Percentiles rank a stretch among this genome's conserved stretches.
Evolutionary conservation across 2,113 vertebrate genomes (phyloP).

Genomic region (Malurus elegans): DNA sequence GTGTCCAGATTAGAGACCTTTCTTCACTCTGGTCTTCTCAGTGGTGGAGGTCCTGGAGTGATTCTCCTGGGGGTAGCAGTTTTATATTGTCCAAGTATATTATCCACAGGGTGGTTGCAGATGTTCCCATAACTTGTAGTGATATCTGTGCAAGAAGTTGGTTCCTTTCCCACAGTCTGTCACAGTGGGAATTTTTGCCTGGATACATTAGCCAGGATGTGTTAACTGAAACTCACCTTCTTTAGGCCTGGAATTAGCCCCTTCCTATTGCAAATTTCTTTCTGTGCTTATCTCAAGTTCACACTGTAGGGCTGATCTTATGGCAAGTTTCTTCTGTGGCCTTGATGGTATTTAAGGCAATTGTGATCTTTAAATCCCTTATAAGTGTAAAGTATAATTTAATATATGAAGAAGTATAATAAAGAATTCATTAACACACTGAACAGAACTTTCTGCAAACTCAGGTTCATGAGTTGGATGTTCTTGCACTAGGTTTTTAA

Average conservation of each 20-base stretch:
- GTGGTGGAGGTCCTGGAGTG: neutral
- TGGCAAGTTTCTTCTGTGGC: neutral
- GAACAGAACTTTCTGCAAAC: neutral
- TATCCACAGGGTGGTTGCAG: neutral
- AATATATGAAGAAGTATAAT: neutral
- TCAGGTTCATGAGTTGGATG: neutral
- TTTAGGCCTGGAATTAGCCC: neutral
- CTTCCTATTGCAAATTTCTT: neutral
- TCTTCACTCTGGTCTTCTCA: neutral
- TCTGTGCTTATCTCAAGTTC: neutral
- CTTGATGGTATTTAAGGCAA: neutral
- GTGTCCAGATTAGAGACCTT: neutral
- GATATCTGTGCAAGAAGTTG: fast-evolving
- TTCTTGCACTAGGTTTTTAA: neutral
- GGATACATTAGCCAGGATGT: neutral
- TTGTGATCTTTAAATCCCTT: neutral
- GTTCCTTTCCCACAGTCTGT: neutral
- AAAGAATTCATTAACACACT: neutral
- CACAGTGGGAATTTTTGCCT: neutral
- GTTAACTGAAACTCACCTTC: neutral
- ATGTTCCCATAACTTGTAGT: neutral
- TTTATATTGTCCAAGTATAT: too few relatives aligned
- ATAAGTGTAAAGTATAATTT: neutral
- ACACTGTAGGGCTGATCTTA: neutral
- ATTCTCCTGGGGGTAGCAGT: neutral